Evolutionary conservation across 2,113 vertebrate species (phyloP).

Genomic region (Labeo catla): DNA sequence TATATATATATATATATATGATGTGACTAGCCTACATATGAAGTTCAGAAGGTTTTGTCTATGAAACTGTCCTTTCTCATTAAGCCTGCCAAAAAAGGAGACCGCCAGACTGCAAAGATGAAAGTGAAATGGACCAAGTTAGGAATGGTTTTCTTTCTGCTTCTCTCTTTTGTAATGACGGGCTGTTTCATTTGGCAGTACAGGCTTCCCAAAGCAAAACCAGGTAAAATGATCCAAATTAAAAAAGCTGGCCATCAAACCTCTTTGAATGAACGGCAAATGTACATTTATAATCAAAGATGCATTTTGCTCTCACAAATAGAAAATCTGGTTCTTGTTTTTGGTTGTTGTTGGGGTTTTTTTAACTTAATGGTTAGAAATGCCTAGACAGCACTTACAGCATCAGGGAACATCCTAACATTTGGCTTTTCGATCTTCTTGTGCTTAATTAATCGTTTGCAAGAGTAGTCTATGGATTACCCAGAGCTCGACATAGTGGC

Average conservation of each 20-base stretch:
- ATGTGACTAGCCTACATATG: not conserved
- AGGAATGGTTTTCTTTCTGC: conserved; percentile 79
- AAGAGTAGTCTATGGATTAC: conserved; percentile 66
- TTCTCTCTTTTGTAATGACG: conserved; percentile 83
- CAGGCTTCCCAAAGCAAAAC: conserved; percentile 66
- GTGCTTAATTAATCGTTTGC: conserved; percentile 64
- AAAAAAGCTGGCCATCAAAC: not conserved
- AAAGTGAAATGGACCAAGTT: conserved; percentile 79
- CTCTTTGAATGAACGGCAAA: not conserved
- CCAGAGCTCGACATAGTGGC: conserved; percentile 60
- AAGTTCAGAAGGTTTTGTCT: not conserved
- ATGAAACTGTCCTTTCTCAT: not conserved
- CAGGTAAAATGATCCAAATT: conserved; percentile 57
- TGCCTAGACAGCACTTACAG: not conserved
- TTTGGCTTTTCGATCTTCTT: conserved; percentile 54
- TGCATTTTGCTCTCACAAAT: not conserved
- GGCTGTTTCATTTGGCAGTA: conserved; percentile 82
- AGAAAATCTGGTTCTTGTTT: not conserved
- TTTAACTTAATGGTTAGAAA: not conserved
- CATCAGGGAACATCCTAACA: conserved; percentile 16
- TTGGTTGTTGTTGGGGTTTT: not conserved
- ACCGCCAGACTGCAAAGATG: conserved; percentile 62
- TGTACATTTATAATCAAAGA: not conserved
- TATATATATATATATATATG: not conserved
- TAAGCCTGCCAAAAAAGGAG: not conserved